These are phyloP conservation scores for Glyphotaelius pellucidus DNA, from an alignment of 2,888 invertebrate genomes.

Conservation along the genomic window DNA sequence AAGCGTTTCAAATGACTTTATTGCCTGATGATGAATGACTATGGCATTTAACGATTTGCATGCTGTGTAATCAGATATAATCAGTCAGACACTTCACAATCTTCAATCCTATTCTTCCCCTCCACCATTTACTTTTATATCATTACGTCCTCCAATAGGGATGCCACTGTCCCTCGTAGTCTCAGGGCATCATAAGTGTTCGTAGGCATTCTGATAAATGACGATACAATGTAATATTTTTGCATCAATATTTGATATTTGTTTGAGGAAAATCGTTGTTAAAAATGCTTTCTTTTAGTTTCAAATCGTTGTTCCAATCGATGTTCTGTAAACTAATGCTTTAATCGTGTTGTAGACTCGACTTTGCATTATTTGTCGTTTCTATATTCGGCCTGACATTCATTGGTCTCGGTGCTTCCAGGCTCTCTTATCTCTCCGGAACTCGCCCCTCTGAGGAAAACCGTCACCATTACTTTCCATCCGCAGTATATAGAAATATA, in stretches of 20 bases:
- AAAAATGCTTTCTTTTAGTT: background rate
- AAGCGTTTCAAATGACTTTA: background rate
- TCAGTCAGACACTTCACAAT: background rate
- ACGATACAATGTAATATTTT: too few relatives aligned
- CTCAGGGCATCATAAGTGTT: too few relatives aligned
- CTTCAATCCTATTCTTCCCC: background rate
- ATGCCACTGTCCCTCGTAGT: too few relatives aligned
- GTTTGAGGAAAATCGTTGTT: too few relatives aligned
- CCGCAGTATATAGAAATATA: slow-evolving; percentile 56
- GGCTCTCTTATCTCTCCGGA: background rate
- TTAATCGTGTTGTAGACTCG: background rate
- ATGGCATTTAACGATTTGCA: background rate
- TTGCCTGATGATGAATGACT: background rate
- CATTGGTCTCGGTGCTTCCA: background rate
- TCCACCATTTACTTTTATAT: background rate
- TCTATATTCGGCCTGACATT: background rate
- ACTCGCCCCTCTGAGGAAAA: slow-evolving; percentile 2
- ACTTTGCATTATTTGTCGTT: background rate
- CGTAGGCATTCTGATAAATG: too few relatives aligned
- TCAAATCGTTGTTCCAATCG: background rate
- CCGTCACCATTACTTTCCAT: slow-evolving; percentile 25
- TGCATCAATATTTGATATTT: background rate
- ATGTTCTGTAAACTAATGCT: background rate
- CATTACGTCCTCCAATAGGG: too few relatives aligned
- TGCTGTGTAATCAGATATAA: background rate